These are phyloP conservation scores for Liolophura sinensis DNA, from an alignment of 1,140 invertebrate genomes.

Conservation along the genomic window DNA sequence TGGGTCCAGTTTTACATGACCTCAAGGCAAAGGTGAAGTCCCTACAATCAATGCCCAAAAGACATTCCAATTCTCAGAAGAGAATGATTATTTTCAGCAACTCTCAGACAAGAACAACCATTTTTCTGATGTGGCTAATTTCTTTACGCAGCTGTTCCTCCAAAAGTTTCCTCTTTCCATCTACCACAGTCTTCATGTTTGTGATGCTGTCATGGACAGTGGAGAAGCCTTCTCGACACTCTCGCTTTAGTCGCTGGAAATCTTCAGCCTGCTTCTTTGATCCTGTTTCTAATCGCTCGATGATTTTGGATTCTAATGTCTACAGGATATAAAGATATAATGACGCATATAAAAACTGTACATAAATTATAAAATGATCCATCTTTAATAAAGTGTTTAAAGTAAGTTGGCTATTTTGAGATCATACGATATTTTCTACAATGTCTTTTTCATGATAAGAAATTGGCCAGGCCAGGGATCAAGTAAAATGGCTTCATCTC, in stretches of 20 bases:
- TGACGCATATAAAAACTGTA: not conserved
- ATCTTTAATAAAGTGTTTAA: too few relatives aligned
- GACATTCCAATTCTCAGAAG: too few relatives aligned
- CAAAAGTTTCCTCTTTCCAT: constrained; percentile 48
- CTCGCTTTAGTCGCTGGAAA: constrained; percentile 43
- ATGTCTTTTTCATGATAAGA: too few relatives aligned
- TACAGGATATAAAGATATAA: constrained; percentile 14
- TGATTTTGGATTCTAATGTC: constrained; percentile 40
- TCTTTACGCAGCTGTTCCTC: constrained; percentile 54
- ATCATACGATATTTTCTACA: too few relatives aligned
- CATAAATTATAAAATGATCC: too few relatives aligned
- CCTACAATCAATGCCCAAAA: too few relatives aligned
- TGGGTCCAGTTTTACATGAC: too few relatives aligned
- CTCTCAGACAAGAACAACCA: constrained; percentile 30
- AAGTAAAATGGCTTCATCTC: too few relatives aligned
- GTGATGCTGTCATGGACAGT: constrained; percentile 54
- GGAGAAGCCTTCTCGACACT: constrained; percentile 53
- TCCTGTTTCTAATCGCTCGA: constrained; percentile 34
- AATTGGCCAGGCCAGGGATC: too few relatives aligned
- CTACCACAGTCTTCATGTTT: constrained; percentile 52
- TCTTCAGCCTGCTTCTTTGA: constrained; percentile 39
- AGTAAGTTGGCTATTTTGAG: too few relatives aligned
- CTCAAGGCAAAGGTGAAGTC: too few relatives aligned
- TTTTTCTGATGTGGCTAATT: constrained; percentile 45
- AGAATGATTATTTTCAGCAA: not conserved